Evolutionary conservation across 2,888 invertebrate species (phyloP), one percentile per base, ranked within the genome.

Genomic region (Molorchus minor): DNA sequence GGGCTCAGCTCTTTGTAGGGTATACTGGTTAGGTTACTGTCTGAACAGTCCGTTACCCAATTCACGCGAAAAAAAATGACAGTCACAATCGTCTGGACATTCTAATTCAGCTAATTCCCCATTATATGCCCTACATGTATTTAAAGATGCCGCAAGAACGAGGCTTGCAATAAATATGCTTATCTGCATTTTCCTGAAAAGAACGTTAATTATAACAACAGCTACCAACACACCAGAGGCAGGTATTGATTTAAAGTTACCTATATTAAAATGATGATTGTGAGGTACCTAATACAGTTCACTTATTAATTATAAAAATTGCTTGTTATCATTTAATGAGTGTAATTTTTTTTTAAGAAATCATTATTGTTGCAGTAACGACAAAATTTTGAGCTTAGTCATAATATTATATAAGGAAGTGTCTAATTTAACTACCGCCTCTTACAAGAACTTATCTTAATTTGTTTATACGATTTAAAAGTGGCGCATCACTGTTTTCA

Each of bases 21-120:
- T 20, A 90, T 85, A 60, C 84, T 83, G 0, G 89, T 89, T 56
- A 90, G 83, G 79, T 89, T 89, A 79, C 88, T 89, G 71, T 89
- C 88, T 0, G 90, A 90, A 71, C 90, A 90, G 74, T 90, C 90
- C 1, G 89, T 89, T 71, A 90, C 89, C 89, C 89, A 90, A 80
- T 90, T 89, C 72, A 89, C 86, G 61, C 89, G 84, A 79, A 88
- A 89, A n/a, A 79, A 89, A 90, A 81, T 90, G 88, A 73, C 90
- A 90, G 74, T 89, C 88, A 75, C 90, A 90, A 69, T 89, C 89
- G 65, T 87, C 88, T 0, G 90, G 90, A 69, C 90, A 90, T 74
- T 88, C 87, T 72, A 87, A 79, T 71, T 89, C 88, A 65, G 85
- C 84, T 71, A 86, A 82, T 70, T 88, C 88, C 49, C 87, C 87